Conservation (phyloP, 2,888 invertebrate species). For the Syrista parreyssii region DNA sequence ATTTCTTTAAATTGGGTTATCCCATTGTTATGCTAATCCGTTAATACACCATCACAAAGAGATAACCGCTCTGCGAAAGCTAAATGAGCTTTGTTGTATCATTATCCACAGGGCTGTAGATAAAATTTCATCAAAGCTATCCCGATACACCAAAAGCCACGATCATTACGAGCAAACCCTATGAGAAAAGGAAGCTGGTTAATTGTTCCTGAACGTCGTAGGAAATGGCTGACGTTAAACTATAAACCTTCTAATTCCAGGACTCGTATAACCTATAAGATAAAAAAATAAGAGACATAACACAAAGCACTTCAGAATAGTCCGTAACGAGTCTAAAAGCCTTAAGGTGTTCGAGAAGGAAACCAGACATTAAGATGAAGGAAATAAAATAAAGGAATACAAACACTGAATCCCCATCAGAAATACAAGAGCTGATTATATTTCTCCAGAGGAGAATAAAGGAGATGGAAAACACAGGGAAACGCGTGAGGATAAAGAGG, state of each 20-base stretch:
- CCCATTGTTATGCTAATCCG: not conserved
- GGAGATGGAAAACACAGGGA: not conserved
- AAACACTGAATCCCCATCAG: not conserved
- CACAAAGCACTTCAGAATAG: not conserved
- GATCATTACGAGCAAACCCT: not conserved
- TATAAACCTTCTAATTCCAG: not conserved
- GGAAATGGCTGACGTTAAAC: not conserved
- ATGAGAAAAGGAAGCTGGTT: not conserved
- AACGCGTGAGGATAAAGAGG: not conserved
- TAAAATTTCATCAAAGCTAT: not conserved
- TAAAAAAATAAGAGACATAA: not conserved
- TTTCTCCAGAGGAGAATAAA: not conserved
- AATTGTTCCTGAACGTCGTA: not conserved
- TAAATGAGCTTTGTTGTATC: not conserved
- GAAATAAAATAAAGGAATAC: not conserved
- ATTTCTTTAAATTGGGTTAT: not conserved
- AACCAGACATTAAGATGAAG: not conserved
- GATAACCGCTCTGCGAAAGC: not conserved
- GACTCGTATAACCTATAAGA: not conserved
- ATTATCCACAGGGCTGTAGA: not conserved
- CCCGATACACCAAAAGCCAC: not conserved
- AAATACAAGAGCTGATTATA: not conserved
- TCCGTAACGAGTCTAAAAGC: not conserved
- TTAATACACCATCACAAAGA: not conserved
- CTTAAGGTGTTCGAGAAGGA: not conserved